Evolutionary conservation across 2,113 vertebrate species (phyloP), one percentile per base, ranked within the genome.

Genomic region (Oreochromis tanganicae): DNA sequence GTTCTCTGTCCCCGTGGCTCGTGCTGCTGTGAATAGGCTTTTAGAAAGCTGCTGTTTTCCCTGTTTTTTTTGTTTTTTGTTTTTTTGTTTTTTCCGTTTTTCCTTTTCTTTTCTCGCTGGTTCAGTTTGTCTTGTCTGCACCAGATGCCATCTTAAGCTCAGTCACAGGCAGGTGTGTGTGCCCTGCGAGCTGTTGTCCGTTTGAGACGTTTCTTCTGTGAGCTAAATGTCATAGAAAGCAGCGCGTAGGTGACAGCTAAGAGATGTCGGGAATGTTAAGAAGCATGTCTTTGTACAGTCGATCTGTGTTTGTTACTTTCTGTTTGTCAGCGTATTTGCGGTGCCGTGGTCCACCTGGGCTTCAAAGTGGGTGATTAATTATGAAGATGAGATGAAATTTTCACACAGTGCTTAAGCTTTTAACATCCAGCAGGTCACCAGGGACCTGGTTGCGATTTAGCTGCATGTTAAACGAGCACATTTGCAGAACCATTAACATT

Each of bases 11-110:
- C 81, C 87, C 3, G 86, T 94, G 91, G 86, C 90, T 93, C 57
- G 85, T 91, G 87, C 90, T 90, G 85, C 93, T 93, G 91, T 94
- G 92, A 94, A 90, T 88, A 92, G 75, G 89, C 92, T 86, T 90
- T 85, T 85, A 85, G 89, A 89, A 87, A 90, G 83, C 92, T 85
- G 81, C 84, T 87, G 54, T 68, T 63, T 63, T 78, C 32, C 61
- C 6, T 48, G 5, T 52, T 43, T 52, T 21, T 78, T 63, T 80
- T 56, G 38, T 16, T 63, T 55, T 63, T 32, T 50, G 4, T 9
- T 57, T 5, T 46, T 11, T 71, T 71, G 3, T 36, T 11, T 75
- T 61, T 73, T 50, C 24, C 24, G 19, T 2, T 17, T 17, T 24
- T 0, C 24, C 36, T 29, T 73, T 7, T 6, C 41, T 11, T 46